Evolutionary conservation across 2,113 vertebrate genomes (phyloP).

Genomic region (Cynopterus brachyotis): DNA sequence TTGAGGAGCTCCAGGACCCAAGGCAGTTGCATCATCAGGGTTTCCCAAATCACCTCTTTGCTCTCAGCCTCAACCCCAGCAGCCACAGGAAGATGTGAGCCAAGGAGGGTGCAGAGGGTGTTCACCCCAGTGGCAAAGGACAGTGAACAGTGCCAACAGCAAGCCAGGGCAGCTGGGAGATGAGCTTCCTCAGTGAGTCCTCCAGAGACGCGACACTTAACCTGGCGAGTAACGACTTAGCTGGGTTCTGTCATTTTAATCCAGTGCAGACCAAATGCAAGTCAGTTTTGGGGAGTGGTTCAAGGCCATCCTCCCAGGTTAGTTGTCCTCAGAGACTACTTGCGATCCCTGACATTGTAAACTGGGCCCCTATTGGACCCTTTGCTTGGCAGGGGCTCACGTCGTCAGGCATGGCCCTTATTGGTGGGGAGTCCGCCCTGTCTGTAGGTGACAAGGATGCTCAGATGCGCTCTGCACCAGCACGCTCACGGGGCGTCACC

Average conservation of each 20-base stretch:
- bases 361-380: rapidly evolving
- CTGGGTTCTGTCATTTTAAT: neutral
- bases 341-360: neutral
- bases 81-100: neutral
- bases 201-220: neutral
- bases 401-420: neutral
- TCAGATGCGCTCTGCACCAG: rapidly evolving
- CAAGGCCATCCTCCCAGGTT: neutral
- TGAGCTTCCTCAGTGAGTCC: rapidly evolving
- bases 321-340: neutral
- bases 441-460: too few species aligned
- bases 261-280: neutral
- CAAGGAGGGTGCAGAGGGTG: neutral
- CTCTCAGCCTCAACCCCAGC: neutral
- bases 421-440: neutral
- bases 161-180: neutral
- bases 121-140: neutral
- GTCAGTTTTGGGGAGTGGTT: neutral
- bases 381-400: neutral
- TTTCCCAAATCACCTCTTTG: neutral
- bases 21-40: neutral
- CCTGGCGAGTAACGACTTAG: neutral
- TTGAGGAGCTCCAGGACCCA: neutral
- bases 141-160: rapidly evolving
- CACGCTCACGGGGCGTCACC: rapidly evolving